A percentile compares a stretch with the other conserved stretches of the same genome.
Evolutionary conservation across 2,797 vertebrate species (phyloP).

Genomic region (Gastrophryne carolinensis): DNA sequence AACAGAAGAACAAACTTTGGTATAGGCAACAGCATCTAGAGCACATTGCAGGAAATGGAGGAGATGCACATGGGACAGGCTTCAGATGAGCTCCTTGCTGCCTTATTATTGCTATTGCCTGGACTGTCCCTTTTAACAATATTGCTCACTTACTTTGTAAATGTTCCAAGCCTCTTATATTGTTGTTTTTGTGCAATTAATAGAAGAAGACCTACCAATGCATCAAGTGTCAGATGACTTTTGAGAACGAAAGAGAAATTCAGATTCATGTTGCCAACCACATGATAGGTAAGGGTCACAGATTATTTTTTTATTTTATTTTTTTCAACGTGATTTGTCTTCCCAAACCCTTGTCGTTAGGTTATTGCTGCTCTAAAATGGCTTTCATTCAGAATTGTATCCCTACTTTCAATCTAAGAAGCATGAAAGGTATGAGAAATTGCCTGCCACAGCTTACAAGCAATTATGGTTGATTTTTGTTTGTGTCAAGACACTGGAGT

Average conservation of each 20-base stretch:
- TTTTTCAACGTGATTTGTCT: not conserved
- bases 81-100: no score
- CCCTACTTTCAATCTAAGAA: not conserved
- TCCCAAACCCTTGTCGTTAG: not conserved
- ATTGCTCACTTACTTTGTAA: not conserved
- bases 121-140: no score
- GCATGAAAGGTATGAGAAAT: no score
- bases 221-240: conserved; percentile 99
- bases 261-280: conserved; percentile 98
- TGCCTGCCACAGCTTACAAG: conserved; percentile 67
- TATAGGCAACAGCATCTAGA: no score
- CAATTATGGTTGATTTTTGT: conserved; percentile 65
- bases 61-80: no score
- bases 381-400: not conserved
- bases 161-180: not conserved
- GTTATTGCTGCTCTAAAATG: not conserved
- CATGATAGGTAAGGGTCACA: conserved; percentile 98
- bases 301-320: not conserved
- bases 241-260: conserved; percentile 97
- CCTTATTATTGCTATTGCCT: no score
- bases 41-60: no score
- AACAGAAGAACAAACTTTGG: no score
- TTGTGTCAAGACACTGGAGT: conserved; percentile 67
- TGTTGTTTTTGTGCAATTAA: conserved; percentile 60
- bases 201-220: conserved; percentile 99